These are phyloP conservation scores for Nephrotoma guestfalica DNA, from an alignment of 2,888 invertebrate species.

Conservation along the genomic window DNA sequence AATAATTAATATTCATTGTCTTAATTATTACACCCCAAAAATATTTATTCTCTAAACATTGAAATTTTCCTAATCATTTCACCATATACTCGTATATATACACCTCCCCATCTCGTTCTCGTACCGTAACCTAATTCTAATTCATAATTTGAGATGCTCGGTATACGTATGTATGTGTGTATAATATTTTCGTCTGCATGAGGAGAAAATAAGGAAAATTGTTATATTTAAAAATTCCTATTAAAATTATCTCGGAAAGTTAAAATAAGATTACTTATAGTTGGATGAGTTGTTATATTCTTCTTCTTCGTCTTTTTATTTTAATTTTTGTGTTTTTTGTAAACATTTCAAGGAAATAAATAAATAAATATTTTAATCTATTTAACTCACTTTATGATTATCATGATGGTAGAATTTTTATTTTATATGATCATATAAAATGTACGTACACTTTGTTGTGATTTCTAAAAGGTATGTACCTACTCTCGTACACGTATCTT, in stretches of 20 bases:
- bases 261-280: not conserved
- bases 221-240: not conserved
- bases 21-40: not conserved
- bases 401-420: not conserved
- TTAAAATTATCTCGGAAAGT: not conserved
- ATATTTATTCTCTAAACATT: not conserved
- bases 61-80: not conserved
- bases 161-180: not conserved
- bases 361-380: not conserved
- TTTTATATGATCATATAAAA: too few species aligned
- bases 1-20: not conserved
- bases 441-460: not conserved
- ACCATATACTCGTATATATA: not conserved
- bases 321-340: not conserved
- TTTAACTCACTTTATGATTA: not conserved
- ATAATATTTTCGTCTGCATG: not conserved
- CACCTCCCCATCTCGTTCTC: not conserved
- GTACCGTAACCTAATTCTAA: not conserved
- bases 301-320: not conserved
- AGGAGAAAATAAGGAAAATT: not conserved
- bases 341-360: not conserved
- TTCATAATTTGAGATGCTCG: not conserved
- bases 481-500: not conserved
- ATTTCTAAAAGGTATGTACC: not conserved
- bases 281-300: not conserved